These are phyloP conservation scores for Myotis davidii DNA, from an alignment of 2,113 vertebrate species.

Conservation along the genomic window DNA sequence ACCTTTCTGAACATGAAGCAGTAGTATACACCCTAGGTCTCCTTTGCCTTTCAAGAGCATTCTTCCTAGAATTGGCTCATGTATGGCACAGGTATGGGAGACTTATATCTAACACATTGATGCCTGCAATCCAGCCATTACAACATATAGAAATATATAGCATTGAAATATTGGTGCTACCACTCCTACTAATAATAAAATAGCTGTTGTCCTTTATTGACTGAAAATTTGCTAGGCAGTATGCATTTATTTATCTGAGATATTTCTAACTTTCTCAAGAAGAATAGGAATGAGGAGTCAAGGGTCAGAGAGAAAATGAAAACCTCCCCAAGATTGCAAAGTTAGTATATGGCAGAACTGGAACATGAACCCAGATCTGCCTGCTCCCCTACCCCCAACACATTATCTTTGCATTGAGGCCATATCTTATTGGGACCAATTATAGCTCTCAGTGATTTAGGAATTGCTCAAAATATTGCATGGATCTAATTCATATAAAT, in stretches of 20 bases:
- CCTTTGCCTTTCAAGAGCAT: background rate
- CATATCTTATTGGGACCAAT: background rate
- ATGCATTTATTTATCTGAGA: background rate
- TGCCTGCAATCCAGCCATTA: background rate
- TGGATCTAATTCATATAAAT: slow-evolving; percentile 43
- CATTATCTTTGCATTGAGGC: background rate
- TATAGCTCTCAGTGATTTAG: background rate
- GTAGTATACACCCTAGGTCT: background rate
- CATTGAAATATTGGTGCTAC: background rate
- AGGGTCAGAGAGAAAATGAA: background rate
- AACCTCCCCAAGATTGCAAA: background rate
- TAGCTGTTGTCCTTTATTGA: background rate
- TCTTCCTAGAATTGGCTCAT: background rate
- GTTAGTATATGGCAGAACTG: background rate
- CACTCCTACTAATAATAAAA: background rate
- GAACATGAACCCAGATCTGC: background rate
- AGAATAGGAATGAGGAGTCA: background rate
- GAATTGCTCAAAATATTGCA: background rate
- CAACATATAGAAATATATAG: background rate
- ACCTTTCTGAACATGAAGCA: background rate
- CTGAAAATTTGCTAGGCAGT: background rate
- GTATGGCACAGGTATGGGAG: background rate
- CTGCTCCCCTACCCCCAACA: background rate
- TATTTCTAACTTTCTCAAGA: background rate
- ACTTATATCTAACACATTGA: background rate